A percentile compares a stretch with the other conserved stretches of the same genome.
phyloP scores from a whole-genome alignment of 2,113 vertebrate species.

The Asarcornis scutulata region DNA sequence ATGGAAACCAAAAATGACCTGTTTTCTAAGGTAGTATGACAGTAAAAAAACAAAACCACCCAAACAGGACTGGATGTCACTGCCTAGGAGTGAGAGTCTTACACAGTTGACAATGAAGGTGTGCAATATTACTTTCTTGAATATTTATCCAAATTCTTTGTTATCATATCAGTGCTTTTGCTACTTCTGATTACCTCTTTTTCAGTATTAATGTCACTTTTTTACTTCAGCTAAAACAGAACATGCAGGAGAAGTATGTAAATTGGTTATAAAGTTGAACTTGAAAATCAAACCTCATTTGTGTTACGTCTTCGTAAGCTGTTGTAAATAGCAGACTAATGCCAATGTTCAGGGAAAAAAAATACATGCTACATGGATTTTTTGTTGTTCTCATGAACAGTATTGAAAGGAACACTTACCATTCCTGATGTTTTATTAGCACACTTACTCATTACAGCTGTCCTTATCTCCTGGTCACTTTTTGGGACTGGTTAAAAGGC shows the following conservation, averaged over 20 bases:
- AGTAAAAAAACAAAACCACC: conserved; percentile 37
- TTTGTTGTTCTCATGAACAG: conserved; percentile 47
- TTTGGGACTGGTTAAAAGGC: conserved; percentile 19
- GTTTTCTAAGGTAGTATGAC: conserved; percentile 60
- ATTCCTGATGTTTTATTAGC: conserved; percentile 53
- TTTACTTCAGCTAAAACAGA: conserved; percentile 68
- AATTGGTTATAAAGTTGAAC: conserved; percentile 69
- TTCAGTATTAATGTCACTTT: conserved; percentile 79
- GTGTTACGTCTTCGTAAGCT: conserved; percentile 72
- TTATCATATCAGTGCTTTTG: conserved; percentile 49
- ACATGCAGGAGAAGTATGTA: conserved; percentile 66
- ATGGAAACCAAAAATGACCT: conserved; percentile 69
- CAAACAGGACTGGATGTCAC: conserved; percentile 60
- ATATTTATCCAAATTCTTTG: conserved; percentile 55
- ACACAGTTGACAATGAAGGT: conserved; percentile 57
- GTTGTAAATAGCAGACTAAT: conserved; percentile 75
- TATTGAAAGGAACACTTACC: conserved; percentile 58
- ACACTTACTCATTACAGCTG: conserved; percentile 35
- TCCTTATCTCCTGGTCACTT: conserved; percentile 43
- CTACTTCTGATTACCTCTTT: conserved; percentile 71
- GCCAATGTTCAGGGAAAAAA: conserved; percentile 59
- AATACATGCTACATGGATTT: conserved; percentile 15
- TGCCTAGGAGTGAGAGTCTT: conserved; percentile 61
- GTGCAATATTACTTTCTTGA: conserved; percentile 74
- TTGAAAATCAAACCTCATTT: conserved; percentile 75